A percentile compares a stretch with the other conserved stretches of the same genome.
Conservation (phyloP, 2,888 invertebrate species). For the Trichogramma dendrolimi region DNA sequence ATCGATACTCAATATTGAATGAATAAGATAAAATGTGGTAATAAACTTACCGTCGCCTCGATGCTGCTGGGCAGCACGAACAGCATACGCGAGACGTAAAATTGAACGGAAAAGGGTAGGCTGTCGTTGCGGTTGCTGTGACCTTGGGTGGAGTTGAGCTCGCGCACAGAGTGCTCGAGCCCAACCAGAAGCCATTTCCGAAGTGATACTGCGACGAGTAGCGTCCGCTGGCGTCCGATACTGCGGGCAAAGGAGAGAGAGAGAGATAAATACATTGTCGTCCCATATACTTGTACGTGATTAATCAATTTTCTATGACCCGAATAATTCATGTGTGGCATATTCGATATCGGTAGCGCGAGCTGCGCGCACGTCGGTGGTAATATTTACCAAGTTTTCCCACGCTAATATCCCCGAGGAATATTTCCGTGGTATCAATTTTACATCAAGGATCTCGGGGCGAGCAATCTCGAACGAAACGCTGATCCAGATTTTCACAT, state of each 20-base stretch:
- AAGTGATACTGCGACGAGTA: constrained; percentile 74
- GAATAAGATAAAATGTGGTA: not conserved
- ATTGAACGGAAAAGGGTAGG: constrained; percentile 61
- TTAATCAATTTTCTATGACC: too few species aligned
- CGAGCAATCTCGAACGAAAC: too few species aligned
- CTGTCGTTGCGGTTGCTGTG: constrained; percentile 45
- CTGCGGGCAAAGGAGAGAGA: constrained; percentile 52
- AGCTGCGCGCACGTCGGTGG: too few species aligned
- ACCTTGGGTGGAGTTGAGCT: constrained; percentile 57
- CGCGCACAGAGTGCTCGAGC: constrained; percentile 68
- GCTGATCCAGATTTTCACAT: too few species aligned
- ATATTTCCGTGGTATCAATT: too few species aligned
- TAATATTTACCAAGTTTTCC: too few species aligned
- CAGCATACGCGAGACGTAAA: constrained; percentile 62
- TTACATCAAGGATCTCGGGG: too few species aligned
- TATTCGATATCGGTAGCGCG: too few species aligned
- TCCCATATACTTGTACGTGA: too few species aligned
- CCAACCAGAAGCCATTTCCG: constrained; percentile 79
- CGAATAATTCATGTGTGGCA: too few species aligned
- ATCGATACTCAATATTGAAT: not conserved
- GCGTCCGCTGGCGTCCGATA: constrained; percentile 75
- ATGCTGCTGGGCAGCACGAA: constrained; percentile 56
- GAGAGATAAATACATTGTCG: too few species aligned
- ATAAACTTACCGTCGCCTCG: constrained; percentile 54
- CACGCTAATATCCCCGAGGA: too few species aligned